Conservation (phyloP, 2,113 vertebrate genomes). For the Anguilla rostrata region DNA sequence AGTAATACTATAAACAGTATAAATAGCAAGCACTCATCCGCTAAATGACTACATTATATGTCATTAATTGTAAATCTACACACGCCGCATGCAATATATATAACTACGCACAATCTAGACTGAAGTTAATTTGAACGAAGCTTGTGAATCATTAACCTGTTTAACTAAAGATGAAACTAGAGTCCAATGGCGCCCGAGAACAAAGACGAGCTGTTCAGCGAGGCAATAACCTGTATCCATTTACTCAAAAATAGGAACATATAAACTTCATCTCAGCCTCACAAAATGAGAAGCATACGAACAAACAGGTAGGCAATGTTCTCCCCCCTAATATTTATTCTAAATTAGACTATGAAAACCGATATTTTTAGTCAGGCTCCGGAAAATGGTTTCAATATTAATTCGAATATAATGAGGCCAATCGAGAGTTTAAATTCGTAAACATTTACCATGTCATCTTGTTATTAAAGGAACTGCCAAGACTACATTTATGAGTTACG, state of each 20-base stretch:
- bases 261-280: not conserved
- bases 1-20: too few species aligned
- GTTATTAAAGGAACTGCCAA: not conserved
- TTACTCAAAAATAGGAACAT: not conserved
- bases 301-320: not conserved
- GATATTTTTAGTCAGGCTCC: not conserved
- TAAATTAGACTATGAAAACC: not conserved
- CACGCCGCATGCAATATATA: not conserved
- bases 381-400: not conserved
- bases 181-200: constrained; percentile 42
- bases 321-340: not conserved
- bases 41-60: too few species aligned
- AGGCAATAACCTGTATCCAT: not conserved
- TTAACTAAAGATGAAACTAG: constrained; percentile 43
- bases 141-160: constrained; percentile 66
- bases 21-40: too few species aligned
- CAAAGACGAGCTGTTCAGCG: not conserved
- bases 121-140: constrained; percentile 4
- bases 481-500: not conserved
- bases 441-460: not conserved
- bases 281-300: not conserved
- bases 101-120: not conserved
- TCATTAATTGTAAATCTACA: not conserved
- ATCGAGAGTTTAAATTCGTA: not conserved
- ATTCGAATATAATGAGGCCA: not conserved